Evolutionary conservation across 2,888 invertebrate genomes (phyloP).

Genomic region (Xylophagus ater): DNA sequence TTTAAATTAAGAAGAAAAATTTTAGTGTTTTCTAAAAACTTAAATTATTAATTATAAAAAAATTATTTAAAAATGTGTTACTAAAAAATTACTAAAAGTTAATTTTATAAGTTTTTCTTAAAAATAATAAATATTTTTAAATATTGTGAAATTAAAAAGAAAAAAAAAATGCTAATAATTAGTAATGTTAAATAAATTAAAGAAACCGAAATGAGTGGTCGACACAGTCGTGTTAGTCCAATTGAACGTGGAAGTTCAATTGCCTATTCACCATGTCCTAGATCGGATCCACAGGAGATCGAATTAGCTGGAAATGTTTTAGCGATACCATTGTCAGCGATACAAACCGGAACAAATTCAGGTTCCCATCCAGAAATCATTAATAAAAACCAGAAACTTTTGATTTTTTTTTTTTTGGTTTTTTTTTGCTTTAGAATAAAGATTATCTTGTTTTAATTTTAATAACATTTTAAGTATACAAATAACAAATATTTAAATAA

Average conservation of each 20-base stretch:
- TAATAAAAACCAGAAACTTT: not conserved
- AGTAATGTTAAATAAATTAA: too few species aligned
- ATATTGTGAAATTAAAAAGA: slow-evolving; percentile 6
- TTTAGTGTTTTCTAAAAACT: too few species aligned
- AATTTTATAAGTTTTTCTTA: too few species aligned
- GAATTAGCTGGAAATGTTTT: slow-evolving; percentile 33
- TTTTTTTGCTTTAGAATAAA: too few species aligned
- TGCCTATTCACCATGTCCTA: slow-evolving; percentile 38
- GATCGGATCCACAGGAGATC: slow-evolving; percentile 35
- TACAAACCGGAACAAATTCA: slow-evolving; percentile 32
- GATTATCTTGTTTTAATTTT: too few species aligned
- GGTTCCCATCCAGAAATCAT: slow-evolving; percentile 17
- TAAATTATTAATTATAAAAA: too few species aligned
- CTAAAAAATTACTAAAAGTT: too few species aligned
- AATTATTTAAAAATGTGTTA: too few species aligned
- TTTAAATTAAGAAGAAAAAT: too few species aligned
- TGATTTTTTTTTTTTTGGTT: slow-evolving; percentile 2
- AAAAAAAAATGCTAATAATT: slow-evolving; percentile 8
- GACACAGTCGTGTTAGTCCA: slow-evolving; percentile 37
- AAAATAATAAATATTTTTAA: too few species aligned
- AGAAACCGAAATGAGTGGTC: slow-evolving; percentile 29
- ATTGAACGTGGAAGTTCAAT: slow-evolving; percentile 36
- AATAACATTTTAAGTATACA: too few species aligned
- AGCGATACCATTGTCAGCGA: slow-evolving; percentile 38
- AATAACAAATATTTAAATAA: too few species aligned